Percentiles rank a stretch among this genome's conserved stretches.
Evolutionary conservation across 2,888 invertebrate species (phyloP).

Genomic region (Oscheius sp.): DNA sequence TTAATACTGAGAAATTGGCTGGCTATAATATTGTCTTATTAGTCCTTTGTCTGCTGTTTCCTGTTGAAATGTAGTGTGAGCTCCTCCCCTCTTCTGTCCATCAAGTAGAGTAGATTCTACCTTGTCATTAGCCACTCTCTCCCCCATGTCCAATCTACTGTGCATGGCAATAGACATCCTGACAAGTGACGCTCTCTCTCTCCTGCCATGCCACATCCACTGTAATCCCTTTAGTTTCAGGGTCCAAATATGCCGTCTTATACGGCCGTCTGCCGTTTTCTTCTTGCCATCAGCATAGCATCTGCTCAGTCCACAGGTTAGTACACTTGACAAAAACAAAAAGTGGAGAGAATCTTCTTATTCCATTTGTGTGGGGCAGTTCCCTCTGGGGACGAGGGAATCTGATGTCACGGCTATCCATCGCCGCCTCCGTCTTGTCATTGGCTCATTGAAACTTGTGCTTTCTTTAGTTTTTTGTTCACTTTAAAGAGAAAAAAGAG

Average conservation of each 20-base stretch:
- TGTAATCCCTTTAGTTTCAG: conserved; percentile 4
- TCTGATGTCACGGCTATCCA: conserved; percentile 33
- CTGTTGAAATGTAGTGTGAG: no score
- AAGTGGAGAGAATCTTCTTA: not conserved
- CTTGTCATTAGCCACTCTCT: not conserved
- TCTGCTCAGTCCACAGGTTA: conserved; percentile 28
- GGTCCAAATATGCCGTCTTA: conserved; percentile 35
- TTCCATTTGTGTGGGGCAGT: conserved; percentile 8
- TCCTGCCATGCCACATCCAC: not conserved
- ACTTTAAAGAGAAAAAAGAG: not conserved
- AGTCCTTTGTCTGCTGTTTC: no score
- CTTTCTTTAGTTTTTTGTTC: not conserved
- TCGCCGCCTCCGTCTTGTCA: conserved; percentile 27
- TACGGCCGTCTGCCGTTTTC: conserved; percentile 32
- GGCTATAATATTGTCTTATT: no score
- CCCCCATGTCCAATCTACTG: conserved; percentile 19
- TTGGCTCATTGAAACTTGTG: not conserved
- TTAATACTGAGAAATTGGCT: no score
- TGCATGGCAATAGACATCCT: not conserved
- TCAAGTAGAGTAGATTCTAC: not conserved
- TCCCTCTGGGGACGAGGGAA: not conserved
- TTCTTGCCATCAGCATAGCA: conserved; percentile 21
- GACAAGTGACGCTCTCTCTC: not conserved
- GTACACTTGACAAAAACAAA: not conserved
- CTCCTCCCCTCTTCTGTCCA: not conserved